phyloP scores from a whole-genome alignment of 1,140 invertebrate genomes.

The Trichonephila clavata region DNA sequence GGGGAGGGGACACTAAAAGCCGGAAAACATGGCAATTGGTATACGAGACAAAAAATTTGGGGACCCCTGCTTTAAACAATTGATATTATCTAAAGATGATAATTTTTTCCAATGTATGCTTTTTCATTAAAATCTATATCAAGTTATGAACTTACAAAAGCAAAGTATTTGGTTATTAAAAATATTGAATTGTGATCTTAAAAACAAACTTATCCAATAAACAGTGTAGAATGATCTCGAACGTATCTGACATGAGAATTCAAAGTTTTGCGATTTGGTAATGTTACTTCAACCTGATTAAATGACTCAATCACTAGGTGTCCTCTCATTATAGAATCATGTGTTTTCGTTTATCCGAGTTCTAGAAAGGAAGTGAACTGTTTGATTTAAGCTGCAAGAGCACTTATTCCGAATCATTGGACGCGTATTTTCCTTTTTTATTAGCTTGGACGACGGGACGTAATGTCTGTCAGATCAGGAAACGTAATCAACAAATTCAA shows the following conservation, averaged over 20 bases:
- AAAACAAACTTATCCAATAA: not conserved
- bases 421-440: not conserved
- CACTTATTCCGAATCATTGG: conserved; percentile 51
- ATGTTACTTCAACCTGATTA: conserved; percentile 7
- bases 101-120: too few relatives aligned
- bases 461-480: conserved; percentile 37
- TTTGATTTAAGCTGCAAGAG: conserved; percentile 43
- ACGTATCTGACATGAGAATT: not conserved
- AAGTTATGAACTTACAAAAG: too few relatives aligned
- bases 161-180: too few relatives aligned
- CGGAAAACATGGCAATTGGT: too few relatives aligned
- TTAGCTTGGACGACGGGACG: conserved; percentile 3
- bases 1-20: too few relatives aligned
- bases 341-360: conserved; percentile 40
- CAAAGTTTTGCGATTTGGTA: not conserved
- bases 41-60: too few relatives aligned
- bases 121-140: too few relatives aligned
- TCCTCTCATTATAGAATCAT: conserved; percentile 45
- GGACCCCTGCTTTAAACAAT: too few relatives aligned
- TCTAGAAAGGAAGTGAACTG: conserved; percentile 50
- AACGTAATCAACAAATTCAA: conserved; percentile 29
- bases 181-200: too few relatives aligned
- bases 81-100: too few relatives aligned
- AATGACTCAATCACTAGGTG: conserved; percentile 40
- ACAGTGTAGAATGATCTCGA: not conserved